Percentiles rank a stretch among this genome's conserved stretches.
Conservation (phyloP, 2,113 vertebrate species). For the Mirounga angustirostris region DNA sequence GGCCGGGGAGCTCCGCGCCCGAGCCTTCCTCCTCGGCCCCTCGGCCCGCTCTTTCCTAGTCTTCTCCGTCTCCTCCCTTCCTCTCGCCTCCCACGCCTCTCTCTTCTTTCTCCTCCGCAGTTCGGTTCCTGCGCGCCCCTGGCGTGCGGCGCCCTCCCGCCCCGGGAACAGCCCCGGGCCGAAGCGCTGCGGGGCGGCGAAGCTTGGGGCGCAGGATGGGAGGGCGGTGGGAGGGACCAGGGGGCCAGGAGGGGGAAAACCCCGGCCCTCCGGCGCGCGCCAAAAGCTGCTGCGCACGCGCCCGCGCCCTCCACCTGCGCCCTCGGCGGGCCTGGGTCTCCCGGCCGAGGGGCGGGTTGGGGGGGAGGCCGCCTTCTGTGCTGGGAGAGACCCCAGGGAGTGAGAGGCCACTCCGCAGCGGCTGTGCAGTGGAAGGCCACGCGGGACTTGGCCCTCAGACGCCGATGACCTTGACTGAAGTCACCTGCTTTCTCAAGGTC, state of each 20-base stretch:
- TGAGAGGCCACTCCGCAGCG: not conserved
- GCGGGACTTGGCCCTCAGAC: not conserved
- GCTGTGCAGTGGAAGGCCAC: too few relatives aligned
- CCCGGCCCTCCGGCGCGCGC: not conserved
- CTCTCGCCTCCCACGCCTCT: not conserved
- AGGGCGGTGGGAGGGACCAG: accelerated
- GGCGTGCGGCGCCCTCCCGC: accelerated
- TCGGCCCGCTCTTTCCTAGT: not conserved
- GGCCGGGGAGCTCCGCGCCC: not conserved
- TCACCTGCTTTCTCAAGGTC: not conserved
- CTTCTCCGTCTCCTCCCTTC: too few relatives aligned
- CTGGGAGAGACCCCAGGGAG: too few relatives aligned
- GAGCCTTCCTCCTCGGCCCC: not conserved
- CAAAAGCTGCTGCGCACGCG: too few relatives aligned
- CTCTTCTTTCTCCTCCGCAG: not conserved
- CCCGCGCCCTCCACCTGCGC: not conserved
- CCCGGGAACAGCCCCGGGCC: accelerated
- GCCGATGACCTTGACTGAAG: not conserved
- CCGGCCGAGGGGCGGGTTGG: not conserved
- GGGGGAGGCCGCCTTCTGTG: not conserved
- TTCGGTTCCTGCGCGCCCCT: not conserved
- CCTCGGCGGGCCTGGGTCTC: accelerated
- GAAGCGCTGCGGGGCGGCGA: accelerated
- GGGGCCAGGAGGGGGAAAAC: too few relatives aligned
- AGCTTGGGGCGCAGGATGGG: not conserved